Evolutionary conservation across 2,797 vertebrate species (phyloP).

Genomic region (Ispidina lecontei): DNA sequence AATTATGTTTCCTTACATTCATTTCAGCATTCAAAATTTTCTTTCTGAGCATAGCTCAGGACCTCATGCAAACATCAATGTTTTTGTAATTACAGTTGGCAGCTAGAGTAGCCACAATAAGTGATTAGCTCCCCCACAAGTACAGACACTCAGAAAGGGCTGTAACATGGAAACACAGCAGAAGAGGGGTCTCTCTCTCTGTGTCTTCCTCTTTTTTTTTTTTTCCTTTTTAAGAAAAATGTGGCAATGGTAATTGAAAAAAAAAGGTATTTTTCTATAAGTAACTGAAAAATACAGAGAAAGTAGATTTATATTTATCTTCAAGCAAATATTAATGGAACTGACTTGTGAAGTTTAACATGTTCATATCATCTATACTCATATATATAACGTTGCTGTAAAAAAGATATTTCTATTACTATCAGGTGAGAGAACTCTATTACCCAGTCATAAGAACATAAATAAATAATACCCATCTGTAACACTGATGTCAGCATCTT

Average conservation of each 20-base stretch:
- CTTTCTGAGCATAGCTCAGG: background rate
- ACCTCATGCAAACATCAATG: background rate
- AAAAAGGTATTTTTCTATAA: background rate
- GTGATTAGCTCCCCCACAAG: background rate
- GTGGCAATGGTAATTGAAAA: background rate
- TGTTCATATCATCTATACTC: background rate
- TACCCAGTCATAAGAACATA: conserved; percentile 10
- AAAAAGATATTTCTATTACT: conserved; percentile 9
- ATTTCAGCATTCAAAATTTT: background rate
- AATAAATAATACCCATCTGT: background rate
- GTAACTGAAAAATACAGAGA: background rate
- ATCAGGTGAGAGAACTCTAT: conserved; percentile 1
- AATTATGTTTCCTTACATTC: background rate
- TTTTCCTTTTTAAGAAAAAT: background rate
- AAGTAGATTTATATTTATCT: background rate
- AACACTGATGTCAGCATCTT: conserved; percentile 26
- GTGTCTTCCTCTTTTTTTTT: background rate
- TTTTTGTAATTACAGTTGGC: background rate
- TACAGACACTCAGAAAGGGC: background rate
- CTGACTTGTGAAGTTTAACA: background rate
- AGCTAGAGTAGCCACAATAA: background rate
- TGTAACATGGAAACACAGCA: background rate
- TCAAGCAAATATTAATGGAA: background rate
- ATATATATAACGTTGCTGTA: background rate
- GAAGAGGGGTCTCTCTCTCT: background rate